Percentiles rank a stretch among this genome's conserved stretches.
Evolutionary conservation across 2,797 vertebrate genomes (phyloP).

Genomic region (Caiman crocodilus): DNA sequence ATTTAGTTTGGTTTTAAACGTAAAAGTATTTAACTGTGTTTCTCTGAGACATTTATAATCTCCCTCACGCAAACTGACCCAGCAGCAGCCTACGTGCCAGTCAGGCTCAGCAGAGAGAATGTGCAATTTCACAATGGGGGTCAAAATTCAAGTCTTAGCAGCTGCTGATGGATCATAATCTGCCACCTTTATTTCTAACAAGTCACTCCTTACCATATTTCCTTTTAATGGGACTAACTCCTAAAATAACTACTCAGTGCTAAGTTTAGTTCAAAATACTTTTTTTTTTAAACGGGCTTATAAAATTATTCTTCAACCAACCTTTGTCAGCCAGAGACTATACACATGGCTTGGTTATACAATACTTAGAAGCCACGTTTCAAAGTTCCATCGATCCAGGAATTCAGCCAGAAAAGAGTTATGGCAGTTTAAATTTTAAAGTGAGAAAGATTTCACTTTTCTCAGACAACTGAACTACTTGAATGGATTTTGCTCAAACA

Average conservation of each 20-base stretch:
- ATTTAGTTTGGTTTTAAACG: not conserved
- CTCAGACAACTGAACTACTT: not conserved
- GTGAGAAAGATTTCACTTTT: not conserved
- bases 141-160: not conserved
- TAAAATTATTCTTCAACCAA: not conserved
- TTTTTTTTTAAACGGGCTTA: not conserved
- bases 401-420: not conserved
- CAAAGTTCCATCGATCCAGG: not conserved
- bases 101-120: not conserved
- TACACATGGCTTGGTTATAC: not conserved
- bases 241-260: not conserved
- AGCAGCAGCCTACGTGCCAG: not conserved
- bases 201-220: not conserved
- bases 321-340: not conserved
- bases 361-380: not conserved
- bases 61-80: not conserved
- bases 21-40: not conserved
- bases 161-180: not conserved
- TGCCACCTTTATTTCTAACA: not conserved
- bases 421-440: not conserved
- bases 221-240: not conserved
- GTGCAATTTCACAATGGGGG: not conserved
- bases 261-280: slow-evolving; percentile 5
- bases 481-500: not conserved
- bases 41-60: not conserved